Base-by-base conservation (phyloP, 2,797 vertebrate genomes). In the Adelosebastes latens region DNA sequence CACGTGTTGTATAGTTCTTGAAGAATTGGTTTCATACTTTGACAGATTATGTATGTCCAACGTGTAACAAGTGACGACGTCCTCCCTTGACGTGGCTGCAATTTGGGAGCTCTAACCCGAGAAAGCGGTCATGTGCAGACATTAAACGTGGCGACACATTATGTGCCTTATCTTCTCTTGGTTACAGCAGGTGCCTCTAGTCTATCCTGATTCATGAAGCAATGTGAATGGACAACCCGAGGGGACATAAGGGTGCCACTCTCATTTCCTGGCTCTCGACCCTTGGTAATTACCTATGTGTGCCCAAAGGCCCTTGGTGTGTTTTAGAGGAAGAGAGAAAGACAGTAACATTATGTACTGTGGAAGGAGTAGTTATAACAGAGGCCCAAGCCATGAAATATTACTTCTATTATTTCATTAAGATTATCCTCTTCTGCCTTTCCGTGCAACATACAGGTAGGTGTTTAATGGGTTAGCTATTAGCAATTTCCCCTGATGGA, bases 191-290 rank as follows among this genome's bases (percentile, higher is more conserved):
- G 55, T 83, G 72, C 72, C 72, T 79, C 36, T 59, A 42, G 75
- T 90, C 84, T 76, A 61, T 75, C 74, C 74, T 91, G 85, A 93
- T 89, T 93, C 89, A 92, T 92, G 75, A 76, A 56, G 80, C 34
- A 80, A 73, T 82, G 62, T 82, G 85, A 88, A 85, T 68, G 79
- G 83, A 84, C 69, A 84, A 83, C 90, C 88, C 80, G 71, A 79
- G 92, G 92, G 87, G 82, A 86, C 75, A 46, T 60, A 36, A 80
- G 27, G 78, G 79, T 81, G 59, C 49, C 69, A 63, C 83, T 77
- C 79, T 93, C 87, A 94, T 94, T 94, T 94, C 89, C 90, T 92
- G 75, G 75, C 69, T 89, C 86, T 87, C 82, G 49, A 89, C 75
- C 77, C 36, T 85, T 59, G 49, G 79, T 93, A 92, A 94, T 94